phyloP scores from a whole-genome alignment of 53 echinoderm and acorn worm species.

The Temnopleurus reevesii region DNA sequence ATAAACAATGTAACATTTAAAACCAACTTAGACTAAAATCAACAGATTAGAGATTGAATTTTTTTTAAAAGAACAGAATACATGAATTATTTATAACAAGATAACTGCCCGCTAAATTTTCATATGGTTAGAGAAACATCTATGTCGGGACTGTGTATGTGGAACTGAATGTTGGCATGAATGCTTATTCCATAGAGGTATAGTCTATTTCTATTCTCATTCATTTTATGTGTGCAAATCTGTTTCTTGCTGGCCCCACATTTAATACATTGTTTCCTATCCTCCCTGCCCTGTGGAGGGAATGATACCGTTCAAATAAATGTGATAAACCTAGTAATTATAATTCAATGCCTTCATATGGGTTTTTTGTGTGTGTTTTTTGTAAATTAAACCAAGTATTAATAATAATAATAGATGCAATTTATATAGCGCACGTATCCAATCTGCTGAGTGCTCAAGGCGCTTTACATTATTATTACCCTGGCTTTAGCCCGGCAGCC shows the following conservation, averaged over 20 bases:
- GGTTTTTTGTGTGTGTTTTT: background rate
- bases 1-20: background rate
- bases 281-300: conserved; percentile 21
- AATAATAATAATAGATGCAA: no score
- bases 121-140: background rate
- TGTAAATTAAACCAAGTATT: no score
- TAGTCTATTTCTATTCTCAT: background rate
- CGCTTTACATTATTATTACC: no score
- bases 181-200: background rate
- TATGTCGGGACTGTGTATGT: background rate
- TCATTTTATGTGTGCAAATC: conserved; percentile 28
- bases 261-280: background rate
- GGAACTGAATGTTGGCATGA: conserved; percentile 9
- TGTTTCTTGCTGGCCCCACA: conserved; percentile 43
- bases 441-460: no score
- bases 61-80: background rate
- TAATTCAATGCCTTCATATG: background rate
- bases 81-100: background rate
- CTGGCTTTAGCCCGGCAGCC: no score
- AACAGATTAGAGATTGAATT: background rate
- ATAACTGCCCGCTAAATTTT: conserved; percentile 13
- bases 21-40: background rate
- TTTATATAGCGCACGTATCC: no score
- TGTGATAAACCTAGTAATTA: conserved; percentile 60
- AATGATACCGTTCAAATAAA: conserved; percentile 39